Evolutionary conservation across 2,888 invertebrate species (phyloP), one percentile per base, ranked within the genome.

Genomic region (Oscheius onirici): DNA sequence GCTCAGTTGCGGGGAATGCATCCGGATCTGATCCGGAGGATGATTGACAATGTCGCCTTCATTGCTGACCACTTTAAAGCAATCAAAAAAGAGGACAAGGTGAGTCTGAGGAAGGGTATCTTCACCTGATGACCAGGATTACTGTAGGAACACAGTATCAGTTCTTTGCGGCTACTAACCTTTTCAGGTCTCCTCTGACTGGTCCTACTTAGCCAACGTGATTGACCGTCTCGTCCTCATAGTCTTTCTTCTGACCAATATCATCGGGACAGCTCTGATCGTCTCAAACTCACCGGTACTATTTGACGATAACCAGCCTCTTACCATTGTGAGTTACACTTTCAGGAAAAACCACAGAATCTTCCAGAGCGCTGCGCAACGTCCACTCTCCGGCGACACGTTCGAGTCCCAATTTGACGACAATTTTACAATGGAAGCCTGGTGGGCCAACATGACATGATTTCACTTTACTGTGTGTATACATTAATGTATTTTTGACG

Each of bases 201-300:
- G 87, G 87, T 83, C 84, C 8, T 87, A 86, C 55, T 84, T 87
- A 3, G 87, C 87, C 3, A 85, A 86, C 76, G 86, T 87, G 26
- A 79, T 86, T 54, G 87, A 87, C 70, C 76, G 87, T 2, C 73
- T 86, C 2, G 73, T 87, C 34, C 69, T 87, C 20, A 86, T 86
- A 34, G 71, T 86, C 34, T 87, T 87, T 74, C 76, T 81, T 13
- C 60, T 81, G 11, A 75, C 80, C 44, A 84, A 84, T 63, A 52
- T 86, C 17, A 73, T 70, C 24, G 87, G 86, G 26, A 84, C 85
- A 2, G 67, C 79, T 43, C 51, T 84, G 24, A 85, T 87, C 34
- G 65, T 86, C n/a, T 69, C 73, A 40, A 83, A 80, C 41, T 81
- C 86, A 6, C 86, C 86, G 0, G 73, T 75, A 1, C 71, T 86